Evolutionary conservation across 2,797 vertebrate genomes (phyloP).

Genomic region (Mormyrops boulengeri): DNA sequence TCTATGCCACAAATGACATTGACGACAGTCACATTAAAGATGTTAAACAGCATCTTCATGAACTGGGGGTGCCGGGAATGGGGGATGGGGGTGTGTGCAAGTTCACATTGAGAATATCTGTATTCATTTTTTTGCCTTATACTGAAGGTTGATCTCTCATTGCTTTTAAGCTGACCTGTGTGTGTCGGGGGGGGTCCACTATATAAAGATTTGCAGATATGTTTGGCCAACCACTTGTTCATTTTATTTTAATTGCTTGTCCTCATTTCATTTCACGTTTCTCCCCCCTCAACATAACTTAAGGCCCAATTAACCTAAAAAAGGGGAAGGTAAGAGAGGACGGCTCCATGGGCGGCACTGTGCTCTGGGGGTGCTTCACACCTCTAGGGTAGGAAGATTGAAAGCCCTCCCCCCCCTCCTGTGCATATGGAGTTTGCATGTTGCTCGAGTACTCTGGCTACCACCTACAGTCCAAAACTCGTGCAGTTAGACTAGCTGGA

Average conservation of each 20-base stretch:
- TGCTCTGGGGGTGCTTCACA: not conserved
- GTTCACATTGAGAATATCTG: slow-evolving; percentile 64
- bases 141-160: slow-evolving; percentile 53
- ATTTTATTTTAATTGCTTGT: slow-evolving; percentile 54
- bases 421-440: not conserved
- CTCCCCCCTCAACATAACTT: slow-evolving; percentile 27
- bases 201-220: slow-evolving; percentile 38
- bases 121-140: slow-evolving; percentile 37
- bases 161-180: slow-evolving; percentile 44
- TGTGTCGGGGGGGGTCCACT: slow-evolving; percentile 42
- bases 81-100: slow-evolving; percentile 48
- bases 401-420: not conserved
- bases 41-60: slow-evolving; percentile 59
- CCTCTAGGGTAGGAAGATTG: not conserved
- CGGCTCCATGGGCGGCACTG: not conserved
- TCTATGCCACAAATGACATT: slow-evolving; percentile 54
- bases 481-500: not conserved
- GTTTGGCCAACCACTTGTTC: slow-evolving; percentile 26
- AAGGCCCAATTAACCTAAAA: slow-evolving; percentile 38
- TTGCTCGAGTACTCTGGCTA: not conserved
- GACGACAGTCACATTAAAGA: slow-evolving; percentile 62
- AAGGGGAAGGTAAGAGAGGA: not conserved
- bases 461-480: not conserved
- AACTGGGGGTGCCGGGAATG: slow-evolving; percentile 23
- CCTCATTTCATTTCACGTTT: slow-evolving; percentile 54